These are phyloP conservation scores for Symphodus melops DNA, from an alignment of 2,113 vertebrate species.

Conservation along the genomic window DNA sequence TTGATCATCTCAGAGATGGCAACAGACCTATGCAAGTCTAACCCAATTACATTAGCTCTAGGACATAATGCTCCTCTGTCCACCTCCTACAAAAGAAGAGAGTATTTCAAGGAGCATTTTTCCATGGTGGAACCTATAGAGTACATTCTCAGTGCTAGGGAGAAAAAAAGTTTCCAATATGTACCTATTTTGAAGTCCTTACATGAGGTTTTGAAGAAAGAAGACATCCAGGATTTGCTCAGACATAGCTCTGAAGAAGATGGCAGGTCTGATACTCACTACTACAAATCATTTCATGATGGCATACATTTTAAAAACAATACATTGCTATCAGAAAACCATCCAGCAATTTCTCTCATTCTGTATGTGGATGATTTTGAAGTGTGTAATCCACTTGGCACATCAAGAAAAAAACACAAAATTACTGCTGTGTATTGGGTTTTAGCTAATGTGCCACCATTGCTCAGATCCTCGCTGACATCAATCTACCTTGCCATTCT, in stretches of 20 bases:
- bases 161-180: not conserved
- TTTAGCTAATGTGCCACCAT: not conserved
- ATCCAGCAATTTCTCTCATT: not conserved
- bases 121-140: not conserved
- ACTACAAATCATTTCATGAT: constrained; percentile 9
- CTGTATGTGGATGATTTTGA: no score
- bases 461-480: not conserved
- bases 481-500: not conserved
- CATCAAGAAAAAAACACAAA: constrained; percentile 7
- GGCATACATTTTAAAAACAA: constrained; percentile 12
- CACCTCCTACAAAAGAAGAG: constrained; percentile 20
- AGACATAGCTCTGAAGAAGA: not conserved
- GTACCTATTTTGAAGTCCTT: not conserved
- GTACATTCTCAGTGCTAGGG: not conserved
- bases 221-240: not conserved
- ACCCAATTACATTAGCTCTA: constrained; percentile 4
- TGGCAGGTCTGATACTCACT: not conserved
- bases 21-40: constrained; percentile 21
- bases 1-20: constrained; percentile 23
- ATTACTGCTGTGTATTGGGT: constrained; percentile 13
- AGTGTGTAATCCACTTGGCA: constrained; percentile 8
- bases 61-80: not conserved
- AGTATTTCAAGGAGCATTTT: constrained; percentile 13
- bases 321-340: not conserved
- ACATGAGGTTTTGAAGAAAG: not conserved